phyloP scores from a whole-genome alignment of 2,113 vertebrate species.

The Rafetus swinhoei region DNA sequence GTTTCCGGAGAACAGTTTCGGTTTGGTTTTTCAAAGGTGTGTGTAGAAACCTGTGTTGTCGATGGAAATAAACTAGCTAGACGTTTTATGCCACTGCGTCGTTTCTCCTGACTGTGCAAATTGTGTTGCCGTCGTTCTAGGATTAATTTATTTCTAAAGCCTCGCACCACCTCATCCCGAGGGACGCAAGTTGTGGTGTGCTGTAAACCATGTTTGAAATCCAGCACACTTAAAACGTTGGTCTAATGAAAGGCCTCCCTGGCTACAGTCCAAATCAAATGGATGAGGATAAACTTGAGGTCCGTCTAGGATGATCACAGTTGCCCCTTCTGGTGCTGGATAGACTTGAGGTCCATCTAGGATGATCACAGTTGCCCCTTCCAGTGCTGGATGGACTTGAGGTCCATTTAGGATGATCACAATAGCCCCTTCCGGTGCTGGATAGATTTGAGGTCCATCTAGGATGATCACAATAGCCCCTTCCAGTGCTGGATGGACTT shows the following conservation, averaged over 20 bases:
- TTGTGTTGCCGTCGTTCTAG: constrained; percentile 20
- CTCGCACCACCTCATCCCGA: not conserved
- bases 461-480: too few species aligned
- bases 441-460: too few species aligned
- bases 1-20: constrained; percentile 46
- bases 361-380: too few species aligned
- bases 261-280: not conserved
- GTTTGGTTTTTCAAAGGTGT: not conserved
- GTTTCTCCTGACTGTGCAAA: constrained; percentile 43
- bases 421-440: too few species aligned
- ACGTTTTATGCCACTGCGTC: constrained; percentile 42
- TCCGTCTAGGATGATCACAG: not conserved
- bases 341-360: not conserved
- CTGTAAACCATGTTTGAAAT: not conserved
- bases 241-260: not conserved
- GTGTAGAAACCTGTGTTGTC: constrained; percentile 19
- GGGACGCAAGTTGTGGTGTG: not conserved
- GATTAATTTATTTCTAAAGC: constrained; percentile 46
- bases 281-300: not conserved
- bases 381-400: too few species aligned
- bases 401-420: too few species aligned
- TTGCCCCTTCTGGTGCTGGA: too few species aligned
- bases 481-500: too few species aligned
- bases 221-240: not conserved
- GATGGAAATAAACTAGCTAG: constrained; percentile 59